Conservation (phyloP, 2,888 invertebrate species). For the Autographa gamma region DNA sequence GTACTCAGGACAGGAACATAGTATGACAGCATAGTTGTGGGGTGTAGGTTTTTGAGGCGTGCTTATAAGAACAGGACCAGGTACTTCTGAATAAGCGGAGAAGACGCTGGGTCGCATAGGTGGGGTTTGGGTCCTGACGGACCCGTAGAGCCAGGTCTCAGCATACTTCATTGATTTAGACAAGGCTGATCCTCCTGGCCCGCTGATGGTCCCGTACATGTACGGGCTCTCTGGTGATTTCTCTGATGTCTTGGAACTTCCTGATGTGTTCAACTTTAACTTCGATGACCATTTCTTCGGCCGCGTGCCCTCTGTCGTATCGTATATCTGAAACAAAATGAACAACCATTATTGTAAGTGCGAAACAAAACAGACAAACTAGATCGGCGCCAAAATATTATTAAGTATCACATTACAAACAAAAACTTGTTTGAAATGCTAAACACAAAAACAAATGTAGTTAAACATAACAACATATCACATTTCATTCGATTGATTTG, state of each 20-base stretch:
- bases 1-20: slow-evolving; percentile 95
- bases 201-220: slow-evolving; percentile 86
- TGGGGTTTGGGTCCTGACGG: slow-evolving; percentile 90
- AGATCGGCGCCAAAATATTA: background rate
- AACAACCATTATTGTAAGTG: slow-evolving; percentile 8
- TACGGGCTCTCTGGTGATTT: slow-evolving; percentile 85
- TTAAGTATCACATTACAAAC: background rate
- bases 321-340: slow-evolving; percentile 84
- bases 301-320: slow-evolving; percentile 86
- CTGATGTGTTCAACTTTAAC: slow-evolving; percentile 89
- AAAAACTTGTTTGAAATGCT: background rate
- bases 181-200: slow-evolving; percentile 91
- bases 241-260: slow-evolving; percentile 83
- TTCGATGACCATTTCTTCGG: slow-evolving; percentile 93
- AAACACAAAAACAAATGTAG: too few species aligned
- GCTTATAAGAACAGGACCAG: slow-evolving; percentile 85
- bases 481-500: too few species aligned
- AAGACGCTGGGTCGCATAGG: slow-evolving; percentile 85
- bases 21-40: slow-evolving; percentile 91
- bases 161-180: slow-evolving; percentile 95
- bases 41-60: slow-evolving; percentile 89
- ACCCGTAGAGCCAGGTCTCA: slow-evolving; percentile 95
- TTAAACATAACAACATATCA: too few species aligned
- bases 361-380: too few species aligned
- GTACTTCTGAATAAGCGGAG: slow-evolving; percentile 83